These are phyloP conservation scores for Halichoerus grypus DNA, from an alignment of 2,113 vertebrate species.

Conservation along the genomic window DNA sequence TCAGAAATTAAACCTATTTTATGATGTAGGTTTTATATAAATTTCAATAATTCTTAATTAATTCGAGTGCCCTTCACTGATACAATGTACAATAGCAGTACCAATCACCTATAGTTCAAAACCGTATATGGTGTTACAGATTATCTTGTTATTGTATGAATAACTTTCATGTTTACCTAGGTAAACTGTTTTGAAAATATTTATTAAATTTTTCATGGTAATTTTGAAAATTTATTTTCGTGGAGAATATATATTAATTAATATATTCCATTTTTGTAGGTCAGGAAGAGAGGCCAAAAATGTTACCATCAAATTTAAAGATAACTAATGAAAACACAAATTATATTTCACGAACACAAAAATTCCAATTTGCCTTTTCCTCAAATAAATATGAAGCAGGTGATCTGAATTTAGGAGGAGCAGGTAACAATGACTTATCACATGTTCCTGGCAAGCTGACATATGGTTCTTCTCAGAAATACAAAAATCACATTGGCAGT, in stretches of 20 bases:
- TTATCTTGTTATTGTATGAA: conserved; percentile 28
- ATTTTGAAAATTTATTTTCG: conserved; percentile 65
- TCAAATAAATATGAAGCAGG: conserved; percentile 72
- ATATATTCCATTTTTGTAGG: conserved; percentile 82
- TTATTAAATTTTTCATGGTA: conserved; percentile 4
- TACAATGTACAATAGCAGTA: background rate
- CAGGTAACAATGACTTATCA: conserved; percentile 75
- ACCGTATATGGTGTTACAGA: background rate
- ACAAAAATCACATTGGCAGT: conserved; percentile 73
- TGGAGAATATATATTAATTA: conserved; percentile 51
- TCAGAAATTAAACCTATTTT: conserved; percentile 59
- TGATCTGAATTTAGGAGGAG: conserved; percentile 72
- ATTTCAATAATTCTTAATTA: conserved; percentile 61
- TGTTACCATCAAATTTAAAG: conserved; percentile 84
- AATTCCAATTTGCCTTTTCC: conserved; percentile 74
- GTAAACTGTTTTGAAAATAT: conserved; percentile 46
- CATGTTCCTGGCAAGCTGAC: conserved; percentile 63
- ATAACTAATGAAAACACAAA: conserved; percentile 75
- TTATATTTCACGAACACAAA: conserved; percentile 70
- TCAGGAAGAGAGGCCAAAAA: conserved; percentile 83
- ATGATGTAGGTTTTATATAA: conserved; percentile 2
- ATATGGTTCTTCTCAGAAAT: conserved; percentile 82
- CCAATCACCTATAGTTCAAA: conserved; percentile 41
- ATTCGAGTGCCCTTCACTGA: background rate
- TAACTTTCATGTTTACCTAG: background rate